Percentiles rank a stretch among this genome's conserved stretches.
phyloP scores from a whole-genome alignment of 53 echinoderm and acorn worm genomes.

The Echinometra lucunter region DNA sequence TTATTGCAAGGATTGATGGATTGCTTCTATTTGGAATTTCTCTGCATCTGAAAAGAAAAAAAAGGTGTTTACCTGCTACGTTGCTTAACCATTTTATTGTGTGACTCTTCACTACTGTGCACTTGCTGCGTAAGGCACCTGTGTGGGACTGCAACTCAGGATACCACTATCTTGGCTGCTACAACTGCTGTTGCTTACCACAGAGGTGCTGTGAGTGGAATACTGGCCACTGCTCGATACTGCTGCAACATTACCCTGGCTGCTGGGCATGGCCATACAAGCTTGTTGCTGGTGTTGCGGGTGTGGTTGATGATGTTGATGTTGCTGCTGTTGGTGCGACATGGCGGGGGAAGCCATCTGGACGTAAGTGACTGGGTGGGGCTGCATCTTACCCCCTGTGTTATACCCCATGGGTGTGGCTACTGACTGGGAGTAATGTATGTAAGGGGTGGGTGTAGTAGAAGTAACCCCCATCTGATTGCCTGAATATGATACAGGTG shows the following conservation, averaged over 20 bases:
- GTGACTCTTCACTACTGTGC: neutral
- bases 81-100: neutral
- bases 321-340: constrained; percentile 50
- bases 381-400: constrained; percentile 44
- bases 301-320: too few species aligned
- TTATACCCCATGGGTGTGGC: constrained; percentile 59
- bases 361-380: neutral
- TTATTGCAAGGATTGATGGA: neutral
- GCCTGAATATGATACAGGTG: neutral
- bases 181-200: constrained; percentile 62
- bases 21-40: neutral
- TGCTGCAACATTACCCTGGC: constrained; percentile 25
- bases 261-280: neutral
- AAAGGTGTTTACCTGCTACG: neutral
- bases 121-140: constrained; percentile 52
- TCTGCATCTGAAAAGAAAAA: neutral
- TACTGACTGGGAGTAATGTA: neutral
- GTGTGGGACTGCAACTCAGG: constrained; percentile 53
- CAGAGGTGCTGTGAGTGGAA: constrained; percentile 1
- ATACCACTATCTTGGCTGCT: constrained; percentile 68
- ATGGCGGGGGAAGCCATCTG: constrained; percentile 38
- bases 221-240: constrained; percentile 48
- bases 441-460: neutral
- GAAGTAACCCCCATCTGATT: constrained; percentile 22
- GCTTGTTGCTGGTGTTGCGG: constrained; percentile 30